Evolutionary conservation across 2,888 invertebrate genomes (phyloP).

Genomic region (Caenorhabditis sp.): DNA sequence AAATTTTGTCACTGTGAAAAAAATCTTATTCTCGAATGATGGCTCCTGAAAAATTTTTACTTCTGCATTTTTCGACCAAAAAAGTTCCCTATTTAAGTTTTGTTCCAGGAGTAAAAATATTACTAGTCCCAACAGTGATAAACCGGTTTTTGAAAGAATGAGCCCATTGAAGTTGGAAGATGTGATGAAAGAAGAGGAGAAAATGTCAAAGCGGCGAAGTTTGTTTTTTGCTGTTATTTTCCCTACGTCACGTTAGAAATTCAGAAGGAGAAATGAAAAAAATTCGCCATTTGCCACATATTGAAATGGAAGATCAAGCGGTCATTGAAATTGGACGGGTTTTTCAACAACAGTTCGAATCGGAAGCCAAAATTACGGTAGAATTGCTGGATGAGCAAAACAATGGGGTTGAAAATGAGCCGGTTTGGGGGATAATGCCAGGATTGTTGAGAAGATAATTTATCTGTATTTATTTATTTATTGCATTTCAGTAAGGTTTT

Average conservation of each 20-base stretch:
- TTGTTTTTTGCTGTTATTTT: conserved; percentile 1
- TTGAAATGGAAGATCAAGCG: conserved; percentile 25
- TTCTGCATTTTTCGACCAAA: too few relatives aligned
- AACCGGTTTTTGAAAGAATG: neutral
- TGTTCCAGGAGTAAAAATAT: neutral
- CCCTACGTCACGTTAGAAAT: too few relatives aligned
- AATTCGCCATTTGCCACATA: conserved; percentile 8
- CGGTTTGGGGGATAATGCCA: conserved; percentile 38
- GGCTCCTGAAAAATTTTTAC: too few relatives aligned
- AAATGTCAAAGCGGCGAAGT: conserved; percentile 17
- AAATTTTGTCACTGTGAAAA: too few relatives aligned
- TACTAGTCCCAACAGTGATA: neutral
- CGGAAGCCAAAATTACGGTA: conserved; percentile 13
- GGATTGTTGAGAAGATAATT: conserved; percentile 25
- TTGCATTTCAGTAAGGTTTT: neutral
- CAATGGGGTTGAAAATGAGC: conserved; percentile 9
- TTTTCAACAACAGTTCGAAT: neutral
- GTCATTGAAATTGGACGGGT: conserved; percentile 3
- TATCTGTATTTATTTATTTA: neutral
- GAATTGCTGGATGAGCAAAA: conserved; percentile 10
- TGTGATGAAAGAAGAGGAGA: conserved; percentile 16
- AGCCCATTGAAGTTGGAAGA: conserved; percentile 10
- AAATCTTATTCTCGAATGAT: too few relatives aligned
- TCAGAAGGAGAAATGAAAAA: conserved; percentile 20
- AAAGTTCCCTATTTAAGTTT: neutral